phyloP scores from a whole-genome alignment of 2,797 vertebrate species.

The Diceros bicornis region DNA sequence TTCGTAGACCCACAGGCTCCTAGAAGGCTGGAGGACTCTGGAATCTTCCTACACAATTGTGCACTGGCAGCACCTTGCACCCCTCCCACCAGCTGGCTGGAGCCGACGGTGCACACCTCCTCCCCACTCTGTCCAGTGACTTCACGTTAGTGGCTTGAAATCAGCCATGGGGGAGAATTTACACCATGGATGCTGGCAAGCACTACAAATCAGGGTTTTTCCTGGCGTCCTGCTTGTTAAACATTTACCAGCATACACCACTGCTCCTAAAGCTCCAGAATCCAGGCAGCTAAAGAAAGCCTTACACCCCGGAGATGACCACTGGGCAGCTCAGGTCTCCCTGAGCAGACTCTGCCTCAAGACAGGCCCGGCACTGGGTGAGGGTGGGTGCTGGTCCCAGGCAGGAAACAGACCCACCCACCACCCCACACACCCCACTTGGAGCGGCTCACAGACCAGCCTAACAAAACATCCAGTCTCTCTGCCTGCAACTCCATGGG shows the following conservation, averaged over 20 bases:
- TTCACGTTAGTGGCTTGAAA: not conserved
- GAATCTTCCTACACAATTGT: not conserved
- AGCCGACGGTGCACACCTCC: not conserved
- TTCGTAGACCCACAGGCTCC: accelerated
- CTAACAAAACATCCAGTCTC: not conserved
- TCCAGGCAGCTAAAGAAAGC: not conserved
- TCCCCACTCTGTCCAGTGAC: not conserved
- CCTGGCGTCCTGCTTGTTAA: not conserved
- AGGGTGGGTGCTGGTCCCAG: not conserved
- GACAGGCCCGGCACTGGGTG: accelerated
- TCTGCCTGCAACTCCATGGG: accelerated
- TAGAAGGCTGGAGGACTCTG: not conserved
- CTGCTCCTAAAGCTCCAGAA: not conserved
- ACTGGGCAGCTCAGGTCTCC: not conserved
- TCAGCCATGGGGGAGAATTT: accelerated
- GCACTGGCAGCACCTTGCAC: not conserved
- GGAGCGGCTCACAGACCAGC: not conserved
- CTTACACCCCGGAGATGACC: accelerated
- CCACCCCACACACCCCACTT: too few relatives aligned
- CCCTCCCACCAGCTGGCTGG: accelerated
- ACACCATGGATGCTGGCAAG: accelerated
- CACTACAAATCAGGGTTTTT: not conserved
- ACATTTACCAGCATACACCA: not conserved
- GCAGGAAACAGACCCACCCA: not conserved
- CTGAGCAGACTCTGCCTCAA: accelerated